These are phyloP conservation scores for Porites rus DNA, from an alignment of 92 coral and sea anemone species.

Conservation along the genomic window DNA sequence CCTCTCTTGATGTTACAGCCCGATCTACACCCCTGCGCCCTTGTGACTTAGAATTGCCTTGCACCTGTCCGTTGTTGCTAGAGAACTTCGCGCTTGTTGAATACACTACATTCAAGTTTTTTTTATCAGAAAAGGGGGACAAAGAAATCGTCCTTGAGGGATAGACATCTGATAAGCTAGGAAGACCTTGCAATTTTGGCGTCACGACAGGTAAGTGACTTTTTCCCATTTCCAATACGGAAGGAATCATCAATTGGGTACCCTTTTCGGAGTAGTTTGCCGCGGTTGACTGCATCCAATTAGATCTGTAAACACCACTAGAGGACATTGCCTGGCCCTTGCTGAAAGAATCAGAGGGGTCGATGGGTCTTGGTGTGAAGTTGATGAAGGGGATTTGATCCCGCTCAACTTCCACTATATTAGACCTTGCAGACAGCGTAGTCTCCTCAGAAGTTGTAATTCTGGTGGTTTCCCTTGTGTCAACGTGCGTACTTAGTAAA, in stretches of 20 bases:
- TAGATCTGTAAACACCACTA: background rate
- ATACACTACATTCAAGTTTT: background rate
- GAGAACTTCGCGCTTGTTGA: background rate
- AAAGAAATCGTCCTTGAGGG: background rate
- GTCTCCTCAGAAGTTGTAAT: no score
- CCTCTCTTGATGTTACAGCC: background rate
- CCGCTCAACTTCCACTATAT: no score
- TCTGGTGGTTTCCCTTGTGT: no score
- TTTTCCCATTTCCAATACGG: background rate
- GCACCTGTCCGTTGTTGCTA: background rate
- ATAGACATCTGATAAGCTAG: background rate
- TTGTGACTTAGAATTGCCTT: background rate
- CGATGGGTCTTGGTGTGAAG: background rate
- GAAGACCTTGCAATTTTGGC: background rate
- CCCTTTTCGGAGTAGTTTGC: background rate
- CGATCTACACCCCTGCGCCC: background rate
- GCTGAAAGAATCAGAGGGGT: no score
- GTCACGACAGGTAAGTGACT: background rate
- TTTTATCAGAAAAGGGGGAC: background rate
- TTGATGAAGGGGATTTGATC: no score
- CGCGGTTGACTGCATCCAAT: background rate
- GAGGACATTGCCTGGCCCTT: no score
- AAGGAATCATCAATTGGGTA: background rate
- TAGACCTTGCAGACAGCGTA: no score
- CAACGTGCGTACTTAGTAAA: no score